Conservation (phyloP, 2,888 invertebrate genomes). For the Caenorhabditis angaria region DNA sequence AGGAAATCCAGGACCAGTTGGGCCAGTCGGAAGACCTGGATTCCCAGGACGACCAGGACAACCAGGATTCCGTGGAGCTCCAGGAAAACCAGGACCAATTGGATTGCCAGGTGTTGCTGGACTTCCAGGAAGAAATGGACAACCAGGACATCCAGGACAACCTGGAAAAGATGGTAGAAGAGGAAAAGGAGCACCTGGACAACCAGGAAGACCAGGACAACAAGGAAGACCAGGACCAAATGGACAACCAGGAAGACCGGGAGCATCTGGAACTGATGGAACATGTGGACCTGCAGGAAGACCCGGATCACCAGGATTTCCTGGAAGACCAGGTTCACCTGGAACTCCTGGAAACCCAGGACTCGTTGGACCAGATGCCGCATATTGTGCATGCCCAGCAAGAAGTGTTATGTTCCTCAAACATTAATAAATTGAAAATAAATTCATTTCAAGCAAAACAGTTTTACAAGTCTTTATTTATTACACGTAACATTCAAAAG, state of each 20-base stretch:
- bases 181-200: conserved; percentile 42
- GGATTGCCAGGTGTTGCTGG: conserved; percentile 47
- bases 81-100: conserved; percentile 33
- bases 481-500: conserved; percentile 22
- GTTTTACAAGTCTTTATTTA: conserved; percentile 14
- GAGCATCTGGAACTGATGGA: conserved; percentile 51
- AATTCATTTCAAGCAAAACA: conserved; percentile 17
- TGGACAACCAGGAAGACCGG: conserved; percentile 43
- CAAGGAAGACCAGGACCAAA: conserved; percentile 41
- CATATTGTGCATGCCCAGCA: conserved; percentile 34
- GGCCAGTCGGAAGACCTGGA: conserved; percentile 49
- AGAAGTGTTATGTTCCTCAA: conserved; percentile 38
- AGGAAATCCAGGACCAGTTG: conserved; percentile 42
- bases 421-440: conserved; percentile 7
- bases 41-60: conserved; percentile 24
- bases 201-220: conserved; percentile 45
- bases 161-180: conserved; percentile 42
- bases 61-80: conserved; percentile 29
- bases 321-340: conserved; percentile 39
- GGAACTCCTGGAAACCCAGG: conserved; percentile 49
- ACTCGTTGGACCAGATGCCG: conserved; percentile 55
- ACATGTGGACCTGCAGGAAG: conserved; percentile 47
- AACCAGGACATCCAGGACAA: conserved; percentile 52
- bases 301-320: conserved; percentile 42
- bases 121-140: conserved; percentile 46